phyloP scores from a whole-genome alignment of 1,140 invertebrate species.

The Camponotus vicinus region DNA sequence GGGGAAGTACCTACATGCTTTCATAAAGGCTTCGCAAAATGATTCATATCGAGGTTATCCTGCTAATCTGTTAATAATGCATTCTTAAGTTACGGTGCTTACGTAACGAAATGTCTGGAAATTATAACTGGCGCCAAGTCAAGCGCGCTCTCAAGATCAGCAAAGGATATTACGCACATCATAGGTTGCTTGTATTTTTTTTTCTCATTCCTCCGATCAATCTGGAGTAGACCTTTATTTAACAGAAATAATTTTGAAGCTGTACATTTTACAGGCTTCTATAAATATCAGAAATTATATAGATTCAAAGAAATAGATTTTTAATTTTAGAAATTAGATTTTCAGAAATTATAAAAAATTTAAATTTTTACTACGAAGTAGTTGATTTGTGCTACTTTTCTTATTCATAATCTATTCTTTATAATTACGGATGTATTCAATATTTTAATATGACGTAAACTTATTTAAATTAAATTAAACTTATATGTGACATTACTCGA shows the following conservation, averaged over 20 bases:
- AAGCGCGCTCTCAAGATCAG: slow-evolving; percentile 32
- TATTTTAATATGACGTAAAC: not conserved
- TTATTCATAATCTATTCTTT: not conserved
- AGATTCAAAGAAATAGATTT: not conserved
- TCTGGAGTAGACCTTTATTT: not conserved
- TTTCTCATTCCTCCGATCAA: not conserved
- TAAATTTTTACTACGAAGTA: not conserved
- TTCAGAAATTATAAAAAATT: slow-evolving; percentile 2
- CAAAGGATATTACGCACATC: slow-evolving; percentile 24
- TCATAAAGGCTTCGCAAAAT: slow-evolving; percentile 67
- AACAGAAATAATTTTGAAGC: not conserved
- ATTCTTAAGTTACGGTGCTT: slow-evolving; percentile 23
- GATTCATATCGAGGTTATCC: slow-evolving; percentile 46
- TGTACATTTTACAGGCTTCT: no score
- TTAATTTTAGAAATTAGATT: not conserved
- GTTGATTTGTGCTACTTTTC: not conserved
- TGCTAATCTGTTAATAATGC: slow-evolving; percentile 51
- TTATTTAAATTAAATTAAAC: not conserved
- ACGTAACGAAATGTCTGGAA: slow-evolving; percentile 52
- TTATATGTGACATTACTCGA: not conserved
- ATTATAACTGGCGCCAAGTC: slow-evolving; percentile 37
- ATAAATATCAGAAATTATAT: not conserved
- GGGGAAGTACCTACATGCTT: slow-evolving; percentile 47
- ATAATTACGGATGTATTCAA: not conserved
- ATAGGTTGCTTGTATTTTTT: not conserved